Evolutionary conservation across 2,888 invertebrate genomes (phyloP).

Genomic region (Lutraria lutraria): DNA sequence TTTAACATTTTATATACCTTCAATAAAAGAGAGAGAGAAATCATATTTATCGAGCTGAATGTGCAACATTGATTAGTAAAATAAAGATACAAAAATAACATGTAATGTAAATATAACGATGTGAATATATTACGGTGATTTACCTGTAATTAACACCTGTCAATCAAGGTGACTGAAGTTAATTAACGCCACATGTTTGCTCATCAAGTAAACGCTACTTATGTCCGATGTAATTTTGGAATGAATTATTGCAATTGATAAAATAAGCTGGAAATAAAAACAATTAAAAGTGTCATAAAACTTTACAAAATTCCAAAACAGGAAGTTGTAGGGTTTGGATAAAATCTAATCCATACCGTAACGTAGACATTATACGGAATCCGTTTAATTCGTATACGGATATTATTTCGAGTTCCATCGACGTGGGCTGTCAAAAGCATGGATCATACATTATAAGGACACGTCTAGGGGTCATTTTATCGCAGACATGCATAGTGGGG

Average conservation of each 20-base stretch:
- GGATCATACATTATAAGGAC: no score
- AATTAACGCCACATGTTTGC: not conserved
- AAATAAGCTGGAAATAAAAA: not conserved
- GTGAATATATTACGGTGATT: not conserved
- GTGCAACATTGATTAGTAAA: not conserved
- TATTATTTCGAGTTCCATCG: no score
- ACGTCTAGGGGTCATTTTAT: no score
- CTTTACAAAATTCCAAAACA: conserved; percentile 10
- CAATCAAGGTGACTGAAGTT: not conserved
- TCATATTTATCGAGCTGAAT: no score
- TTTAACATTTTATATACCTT: no score
- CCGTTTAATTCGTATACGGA: no score
- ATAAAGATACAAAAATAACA: not conserved
- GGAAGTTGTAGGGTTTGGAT: not conserved
- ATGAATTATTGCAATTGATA: not conserved
- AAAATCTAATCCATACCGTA: not conserved
- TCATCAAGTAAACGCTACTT: not conserved
- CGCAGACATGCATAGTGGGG: no score
- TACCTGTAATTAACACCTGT: conserved; percentile 28
- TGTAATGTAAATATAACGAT: not conserved
- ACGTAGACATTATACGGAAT: not conserved
- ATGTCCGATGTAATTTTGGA: not conserved
- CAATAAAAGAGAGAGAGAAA: no score
- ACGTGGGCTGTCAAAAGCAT: no score
- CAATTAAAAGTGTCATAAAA: not conserved